Percentiles rank a stretch among this genome's conserved stretches.
Evolutionary conservation across 2,797 vertebrate genomes (phyloP).

Genomic region (Paedocypris micromegethes): DNA sequence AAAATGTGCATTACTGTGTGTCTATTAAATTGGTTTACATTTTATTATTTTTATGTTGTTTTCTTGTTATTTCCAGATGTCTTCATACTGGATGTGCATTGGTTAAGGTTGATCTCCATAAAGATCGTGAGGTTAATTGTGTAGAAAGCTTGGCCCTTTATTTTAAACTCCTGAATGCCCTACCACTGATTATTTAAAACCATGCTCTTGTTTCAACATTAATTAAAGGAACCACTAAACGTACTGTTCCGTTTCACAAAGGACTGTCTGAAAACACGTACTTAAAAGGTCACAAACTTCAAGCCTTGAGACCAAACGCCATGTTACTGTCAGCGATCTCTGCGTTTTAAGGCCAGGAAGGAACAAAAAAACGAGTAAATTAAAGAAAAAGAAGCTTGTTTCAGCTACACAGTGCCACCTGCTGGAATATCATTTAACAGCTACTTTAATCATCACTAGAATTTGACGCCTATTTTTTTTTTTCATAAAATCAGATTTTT

Average conservation of each 20-base stretch:
- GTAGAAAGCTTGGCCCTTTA: neutral
- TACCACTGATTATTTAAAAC: constrained; percentile 10
- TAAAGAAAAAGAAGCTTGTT: neutral
- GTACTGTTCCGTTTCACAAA: constrained; percentile 17
- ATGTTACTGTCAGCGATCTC: neutral
- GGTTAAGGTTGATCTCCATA: no score
- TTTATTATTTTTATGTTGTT: neutral
- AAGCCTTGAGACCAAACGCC: constrained; percentile 17
- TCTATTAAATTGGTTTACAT: neutral
- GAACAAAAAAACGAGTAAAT: neutral
- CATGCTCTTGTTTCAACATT: neutral
- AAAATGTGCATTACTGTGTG: constrained; percentile 4
- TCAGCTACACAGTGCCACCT: constrained; percentile 34
- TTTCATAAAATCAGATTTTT: no score
- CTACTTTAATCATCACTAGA: no score
- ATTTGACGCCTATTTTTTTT: no score
- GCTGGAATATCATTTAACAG: neutral
- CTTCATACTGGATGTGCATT: no score
- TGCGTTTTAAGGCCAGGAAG: constrained; percentile 47
- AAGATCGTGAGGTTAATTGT: no score
- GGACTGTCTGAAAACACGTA: constrained; percentile 8
- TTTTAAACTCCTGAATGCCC: neutral
- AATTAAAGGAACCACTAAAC: constrained; percentile 19
- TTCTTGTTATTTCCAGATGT: neutral
- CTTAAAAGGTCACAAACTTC: constrained; percentile 27